Percentiles rank a stretch among this genome's conserved stretches.
phyloP scores from a whole-genome alignment of 2,888 invertebrate genomes.

The Drosophila kuntzei region DNA sequence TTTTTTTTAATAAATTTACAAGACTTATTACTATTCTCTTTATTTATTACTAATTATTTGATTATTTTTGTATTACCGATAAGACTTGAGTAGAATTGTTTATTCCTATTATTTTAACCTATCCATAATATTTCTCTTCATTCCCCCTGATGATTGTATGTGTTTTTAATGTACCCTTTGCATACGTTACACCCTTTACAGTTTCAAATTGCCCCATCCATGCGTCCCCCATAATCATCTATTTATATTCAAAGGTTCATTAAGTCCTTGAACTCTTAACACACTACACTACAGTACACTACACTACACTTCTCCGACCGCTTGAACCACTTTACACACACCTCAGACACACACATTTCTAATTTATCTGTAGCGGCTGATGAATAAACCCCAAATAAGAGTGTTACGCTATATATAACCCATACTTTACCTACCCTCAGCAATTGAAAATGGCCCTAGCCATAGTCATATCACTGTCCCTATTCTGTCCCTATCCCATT shows the following conservation, averaged over 20 bases:
- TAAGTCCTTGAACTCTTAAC: slow-evolving; percentile 65
- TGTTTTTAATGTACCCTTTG: slow-evolving; percentile 13
- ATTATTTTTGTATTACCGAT: too few relatives aligned
- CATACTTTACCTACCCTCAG: slow-evolving; percentile 22
- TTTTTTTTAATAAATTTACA: too few relatives aligned
- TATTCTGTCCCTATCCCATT: slow-evolving; percentile 6
- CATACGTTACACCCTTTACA: slow-evolving; percentile 10
- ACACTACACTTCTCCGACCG: slow-evolving; percentile 30
- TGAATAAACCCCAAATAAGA: slow-evolving; percentile 50
- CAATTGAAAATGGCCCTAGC: slow-evolving; percentile 13
- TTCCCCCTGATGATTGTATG: slow-evolving; percentile 11
- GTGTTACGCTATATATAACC: slow-evolving; percentile 46
- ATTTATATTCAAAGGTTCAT: slow-evolving; percentile 52
- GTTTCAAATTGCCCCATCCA: slow-evolving; percentile 8
- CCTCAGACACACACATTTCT: slow-evolving; percentile 32
- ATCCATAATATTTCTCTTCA: slow-evolving; percentile 1
- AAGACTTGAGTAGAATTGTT: not conserved
- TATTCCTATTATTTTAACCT: not conserved
- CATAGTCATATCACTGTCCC: not conserved
- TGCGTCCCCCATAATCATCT: slow-evolving; percentile 14
- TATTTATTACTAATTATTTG: too few relatives aligned
- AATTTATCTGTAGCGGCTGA: slow-evolving; percentile 40
- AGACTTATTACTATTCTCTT: too few relatives aligned
- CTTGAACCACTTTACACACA: slow-evolving; percentile 39
- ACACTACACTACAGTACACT: too few relatives aligned